Evolutionary conservation across 2,113 vertebrate species (phyloP), one percentile per base, ranked within the genome.

Genomic region (Pachycephala philippinensis): DNA sequence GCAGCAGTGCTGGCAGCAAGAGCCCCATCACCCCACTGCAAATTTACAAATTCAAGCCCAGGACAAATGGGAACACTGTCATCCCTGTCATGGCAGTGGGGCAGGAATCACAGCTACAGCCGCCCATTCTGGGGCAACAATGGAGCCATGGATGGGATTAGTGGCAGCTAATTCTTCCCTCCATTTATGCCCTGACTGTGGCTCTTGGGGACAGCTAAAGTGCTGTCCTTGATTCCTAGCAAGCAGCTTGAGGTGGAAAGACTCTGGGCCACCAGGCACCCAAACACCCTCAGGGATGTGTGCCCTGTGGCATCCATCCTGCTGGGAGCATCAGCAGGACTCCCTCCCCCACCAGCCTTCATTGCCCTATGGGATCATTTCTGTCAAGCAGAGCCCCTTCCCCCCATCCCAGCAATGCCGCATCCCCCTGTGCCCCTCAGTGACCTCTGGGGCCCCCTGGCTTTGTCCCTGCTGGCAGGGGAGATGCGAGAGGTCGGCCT

Each of bases 401-500:
- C 86, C 72, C 70, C 45, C 22, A 26, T 13, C 74, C 45, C 53
- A 44, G 80, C 15, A 4, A 15, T 4, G 6, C 35, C 0, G 3
- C n/a, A 2, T 81, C 21, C 68, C n/a, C 22, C 33, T 1, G 10
- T 49, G 69, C 84, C 69, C 74, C 56, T 84, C 60, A 22, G 27
- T 89, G 93, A 95, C 89, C 89, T 91, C 53, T 71, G 77, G 60
- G 84, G 53, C 77, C n/a, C 76, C 60, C 13, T n/a, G 72, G 96
- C 90, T 97, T 97, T 98, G 96, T 98, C 93, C 47, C 64, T 80
- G 93, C 98, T 98, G 98, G 98, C 96, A 3, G 98, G 97, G 78
- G 88, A 98, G 94, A 98, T 98, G 98, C 94, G 77, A 98, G 93
- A 97, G 96, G 98, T 98, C 98, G 98, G 89, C 93, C 95, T 98